These are phyloP conservation scores for Luperina testacea DNA, from an alignment of 2,888 invertebrate genomes.

Conservation along the genomic window DNA sequence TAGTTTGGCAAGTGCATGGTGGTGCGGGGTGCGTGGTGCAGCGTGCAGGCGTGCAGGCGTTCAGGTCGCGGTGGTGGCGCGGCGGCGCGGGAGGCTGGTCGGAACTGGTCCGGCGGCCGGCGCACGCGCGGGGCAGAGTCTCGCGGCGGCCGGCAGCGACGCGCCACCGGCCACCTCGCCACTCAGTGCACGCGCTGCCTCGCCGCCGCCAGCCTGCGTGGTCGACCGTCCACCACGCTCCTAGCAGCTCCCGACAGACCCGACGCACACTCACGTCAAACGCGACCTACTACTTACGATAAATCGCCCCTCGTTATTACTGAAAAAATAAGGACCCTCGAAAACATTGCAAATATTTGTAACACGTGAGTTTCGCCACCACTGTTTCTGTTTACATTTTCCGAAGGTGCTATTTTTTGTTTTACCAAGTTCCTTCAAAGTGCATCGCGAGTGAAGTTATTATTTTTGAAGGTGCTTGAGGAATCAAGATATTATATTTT, in stretches of 20 bases:
- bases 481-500: slow-evolving; percentile 78
- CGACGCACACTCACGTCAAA: slow-evolving; percentile 64
- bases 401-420: slow-evolving; percentile 75
- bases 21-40: slow-evolving; percentile 42
- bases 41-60: slow-evolving; percentile 33
- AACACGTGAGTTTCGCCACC: slow-evolving; percentile 71
- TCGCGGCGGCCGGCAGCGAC: slow-evolving; percentile 76
- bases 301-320: slow-evolving; percentile 53
- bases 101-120: slow-evolving; percentile 87
- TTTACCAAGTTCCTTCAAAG: slow-evolving; percentile 75
- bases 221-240: slow-evolving; percentile 71
- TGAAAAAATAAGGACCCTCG: slow-evolving; percentile 63
- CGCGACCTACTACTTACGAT: slow-evolving; percentile 62
- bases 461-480: slow-evolving; percentile 79
- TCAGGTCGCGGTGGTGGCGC: slow-evolving; percentile 51
- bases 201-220: slow-evolving; percentile 84
- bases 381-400: slow-evolving; percentile 72
- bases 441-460: slow-evolving; percentile 86
- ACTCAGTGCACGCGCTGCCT: slow-evolving; percentile 88
- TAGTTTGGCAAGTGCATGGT: slow-evolving; percentile 58
- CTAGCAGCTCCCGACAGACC: slow-evolving; percentile 69
- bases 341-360: slow-evolving; percentile 68
- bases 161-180: slow-evolving; percentile 78
- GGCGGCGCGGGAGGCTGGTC: slow-evolving; percentile 78
- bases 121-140: slow-evolving; percentile 86